Base-by-base conservation (phyloP, 2,797 vertebrate genomes). In the Carcharodon carcharias region DNA sequence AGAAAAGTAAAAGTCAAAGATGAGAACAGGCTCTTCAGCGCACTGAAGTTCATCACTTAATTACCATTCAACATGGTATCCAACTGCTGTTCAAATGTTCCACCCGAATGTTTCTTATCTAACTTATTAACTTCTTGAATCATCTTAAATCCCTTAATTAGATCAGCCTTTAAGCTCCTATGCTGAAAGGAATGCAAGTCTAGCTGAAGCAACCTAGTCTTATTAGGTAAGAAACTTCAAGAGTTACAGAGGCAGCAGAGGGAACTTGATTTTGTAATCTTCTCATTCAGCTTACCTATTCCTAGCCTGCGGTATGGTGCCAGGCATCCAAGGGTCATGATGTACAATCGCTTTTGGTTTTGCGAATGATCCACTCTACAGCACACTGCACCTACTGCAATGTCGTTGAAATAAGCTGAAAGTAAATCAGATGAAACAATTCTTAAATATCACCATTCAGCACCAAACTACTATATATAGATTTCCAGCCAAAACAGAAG, bases 281-380 rank as follows among this genome's bases (percentile, higher is more conserved):
- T 73, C 61, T 28, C 3, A 4, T 9, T 35, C 4, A 96, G 26
- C 97, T 98, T 98, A 99, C 99, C 99, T 98, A 99, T 99, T 98
- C 99, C 99, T 98, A 99, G 98, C 97, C 99, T 98, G 97, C 99
- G 98, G 98, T 99, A 99, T 96, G 99, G 99, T 97, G 99, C 99
- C 98, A 99, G 98, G 98, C 99, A 99, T 97, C 99, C 99, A 1
- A 99, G 98, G 56, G 99, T 99, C 99, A 99, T 99, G 98, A 99
- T 99, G 98, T 99, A 99, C 97, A 99, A 98, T 97, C 99, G 98
- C 98, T 99, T 99, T 97, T 99, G 99, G 97, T 99, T 99, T 98
- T 99, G 99, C 97, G 99, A 99, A 98, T 99, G 99, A 98, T 99
- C 99, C 97, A 99, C 99, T 98, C 99, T 98, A 98, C 99, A 99